These are phyloP conservation scores for Hesperia comma DNA, from an alignment of 2,888 invertebrate species.

Conservation along the genomic window DNA sequence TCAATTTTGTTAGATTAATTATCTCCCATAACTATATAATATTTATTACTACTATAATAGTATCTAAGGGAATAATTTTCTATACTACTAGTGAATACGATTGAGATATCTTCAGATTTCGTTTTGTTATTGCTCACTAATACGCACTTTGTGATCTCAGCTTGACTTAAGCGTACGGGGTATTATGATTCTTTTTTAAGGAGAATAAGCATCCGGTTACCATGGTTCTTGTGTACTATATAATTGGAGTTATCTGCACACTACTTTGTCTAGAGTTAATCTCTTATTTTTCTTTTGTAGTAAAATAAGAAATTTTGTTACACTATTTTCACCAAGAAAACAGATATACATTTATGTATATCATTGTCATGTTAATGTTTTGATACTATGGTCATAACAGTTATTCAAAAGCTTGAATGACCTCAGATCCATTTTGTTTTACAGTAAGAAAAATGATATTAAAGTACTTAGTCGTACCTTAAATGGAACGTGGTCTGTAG, in stretches of 20 bases:
- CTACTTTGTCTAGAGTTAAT: background rate
- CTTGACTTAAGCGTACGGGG: constrained; percentile 2
- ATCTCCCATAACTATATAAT: background rate
- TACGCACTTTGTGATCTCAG: constrained; percentile 29
- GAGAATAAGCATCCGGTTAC: constrained; percentile 18
- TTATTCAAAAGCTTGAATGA: too few relatives aligned
- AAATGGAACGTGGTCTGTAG: background rate
- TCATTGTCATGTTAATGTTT: too few relatives aligned
- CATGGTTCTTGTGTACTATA: constrained; percentile 8
- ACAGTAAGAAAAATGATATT: too few relatives aligned
- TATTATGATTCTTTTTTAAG: constrained; percentile 10
- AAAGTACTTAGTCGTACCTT: too few relatives aligned
- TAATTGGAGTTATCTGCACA: constrained; percentile 8
- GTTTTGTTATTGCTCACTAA: constrained; percentile 20
- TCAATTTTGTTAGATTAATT: background rate
- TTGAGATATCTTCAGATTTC: background rate
- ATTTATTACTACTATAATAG: background rate
- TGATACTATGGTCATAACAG: too few relatives aligned
- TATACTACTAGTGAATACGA: constrained; percentile 2
- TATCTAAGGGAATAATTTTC: background rate
- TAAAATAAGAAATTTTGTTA: background rate
- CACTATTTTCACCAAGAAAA: too few relatives aligned
- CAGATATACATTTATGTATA: too few relatives aligned
- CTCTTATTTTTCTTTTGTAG: background rate
- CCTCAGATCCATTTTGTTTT: too few relatives aligned